Conservation (phyloP, 1,140 invertebrate genomes). For the Teleogryllus occipitalis region DNA sequence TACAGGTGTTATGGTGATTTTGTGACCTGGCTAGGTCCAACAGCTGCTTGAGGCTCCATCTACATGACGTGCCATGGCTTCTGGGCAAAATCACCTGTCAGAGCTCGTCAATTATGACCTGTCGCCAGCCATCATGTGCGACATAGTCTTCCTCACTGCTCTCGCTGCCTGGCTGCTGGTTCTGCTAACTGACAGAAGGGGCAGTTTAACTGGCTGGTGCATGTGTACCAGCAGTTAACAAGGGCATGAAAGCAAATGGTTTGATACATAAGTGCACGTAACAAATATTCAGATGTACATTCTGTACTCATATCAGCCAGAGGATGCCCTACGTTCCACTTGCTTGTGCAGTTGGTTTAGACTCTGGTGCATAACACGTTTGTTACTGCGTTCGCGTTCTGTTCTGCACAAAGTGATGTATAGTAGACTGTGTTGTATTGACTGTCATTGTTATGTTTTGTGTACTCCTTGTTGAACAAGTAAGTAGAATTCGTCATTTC, state of each 20-base stretch:
- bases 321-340: background rate
- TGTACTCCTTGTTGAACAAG: background rate
- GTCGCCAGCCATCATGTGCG: background rate
- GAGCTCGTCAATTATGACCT: background rate
- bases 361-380: background rate
- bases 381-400: background rate
- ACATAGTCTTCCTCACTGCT: background rate
- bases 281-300: background rate
- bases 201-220: background rate
- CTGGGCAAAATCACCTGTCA: background rate
- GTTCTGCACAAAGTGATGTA: background rate
- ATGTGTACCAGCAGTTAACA: background rate
- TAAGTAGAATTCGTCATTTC: background rate
- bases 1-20: background rate
- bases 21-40: background rate
- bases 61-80: too few species aligned
- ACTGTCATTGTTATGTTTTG: constrained; percentile 1
- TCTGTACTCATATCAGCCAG: background rate
- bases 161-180: background rate
- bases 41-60: background rate
- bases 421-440: constrained; percentile 1
- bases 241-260: background rate
- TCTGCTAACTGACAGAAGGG: background rate
- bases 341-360: background rate
- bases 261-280: background rate